Conservation (phyloP, 2,888 invertebrate genomes). For the Folsomia manolachei region DNA sequence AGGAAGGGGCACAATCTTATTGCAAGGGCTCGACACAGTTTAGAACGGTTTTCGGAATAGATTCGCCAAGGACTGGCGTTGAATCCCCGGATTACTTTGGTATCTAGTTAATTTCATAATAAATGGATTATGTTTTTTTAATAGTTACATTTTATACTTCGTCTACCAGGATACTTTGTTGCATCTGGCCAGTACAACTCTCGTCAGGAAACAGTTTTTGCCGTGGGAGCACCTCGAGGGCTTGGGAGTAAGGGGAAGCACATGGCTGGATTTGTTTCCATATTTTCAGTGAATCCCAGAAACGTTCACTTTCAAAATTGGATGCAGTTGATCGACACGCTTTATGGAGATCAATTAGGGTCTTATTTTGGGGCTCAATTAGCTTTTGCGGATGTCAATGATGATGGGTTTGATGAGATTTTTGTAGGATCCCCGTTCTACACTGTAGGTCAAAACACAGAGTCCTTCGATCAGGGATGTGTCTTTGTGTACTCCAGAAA, state of each 20-base stretch:
- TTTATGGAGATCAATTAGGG: slow-evolving; percentile 25
- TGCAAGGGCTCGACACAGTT: background rate
- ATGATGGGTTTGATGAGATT: slow-evolving; percentile 32
- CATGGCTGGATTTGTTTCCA: background rate
- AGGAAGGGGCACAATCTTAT: background rate
- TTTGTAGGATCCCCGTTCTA: slow-evolving; percentile 35
- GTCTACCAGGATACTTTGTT: slow-evolving; percentile 30
- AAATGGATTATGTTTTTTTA: no score
- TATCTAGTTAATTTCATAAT: no score
- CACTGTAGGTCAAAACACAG: background rate
- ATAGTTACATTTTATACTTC: background rate
- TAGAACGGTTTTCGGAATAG: background rate
- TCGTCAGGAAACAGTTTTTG: slow-evolving; percentile 5
- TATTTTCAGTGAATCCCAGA: background rate
- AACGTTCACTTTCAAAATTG: background rate
- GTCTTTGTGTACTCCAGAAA: slow-evolving; percentile 24
- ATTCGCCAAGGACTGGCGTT: background rate
- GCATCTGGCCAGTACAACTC: slow-evolving; percentile 22
- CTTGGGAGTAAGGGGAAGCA: background rate
- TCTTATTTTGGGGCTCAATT: slow-evolving; percentile 39
- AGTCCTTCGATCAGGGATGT: slow-evolving; percentile 25
- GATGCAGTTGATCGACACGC: background rate
- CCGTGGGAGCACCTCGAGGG: slow-evolving; percentile 33
- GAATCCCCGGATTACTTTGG: background rate
- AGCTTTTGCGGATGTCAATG: slow-evolving; percentile 29